Evolutionary conservation across 2,113 vertebrate species (phyloP).

Genomic region (Neotoma lepida): DNA sequence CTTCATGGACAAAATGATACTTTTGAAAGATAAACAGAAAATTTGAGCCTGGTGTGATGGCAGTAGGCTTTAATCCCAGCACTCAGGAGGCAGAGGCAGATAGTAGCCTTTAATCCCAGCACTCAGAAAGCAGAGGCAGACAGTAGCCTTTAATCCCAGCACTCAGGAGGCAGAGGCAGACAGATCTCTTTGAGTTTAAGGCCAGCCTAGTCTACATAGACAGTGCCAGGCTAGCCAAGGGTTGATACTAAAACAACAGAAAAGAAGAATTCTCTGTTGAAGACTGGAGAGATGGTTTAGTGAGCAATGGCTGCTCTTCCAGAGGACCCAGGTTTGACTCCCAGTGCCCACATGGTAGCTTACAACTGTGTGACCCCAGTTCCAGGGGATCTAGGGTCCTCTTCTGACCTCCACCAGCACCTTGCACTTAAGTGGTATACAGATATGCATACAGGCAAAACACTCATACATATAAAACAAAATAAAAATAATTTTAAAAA

Average conservation of each 20-base stretch:
- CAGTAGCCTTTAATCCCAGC: neutral
- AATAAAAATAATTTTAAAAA: neutral
- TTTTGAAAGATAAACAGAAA: conserved; percentile 61
- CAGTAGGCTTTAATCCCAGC: neutral
- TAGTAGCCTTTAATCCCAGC: neutral
- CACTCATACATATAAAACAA: neutral
- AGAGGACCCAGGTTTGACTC: neutral
- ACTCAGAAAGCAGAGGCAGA: neutral
- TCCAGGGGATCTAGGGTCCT: neutral
- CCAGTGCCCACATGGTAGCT: neutral
- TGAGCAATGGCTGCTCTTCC: neutral
- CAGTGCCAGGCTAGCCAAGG: neutral
- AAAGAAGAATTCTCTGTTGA: neutral
- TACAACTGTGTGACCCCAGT: neutral
- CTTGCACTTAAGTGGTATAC: neutral
- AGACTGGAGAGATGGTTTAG: neutral
- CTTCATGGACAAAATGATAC: conserved; percentile 39
- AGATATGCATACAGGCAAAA: neutral
- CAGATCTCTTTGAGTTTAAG: neutral
- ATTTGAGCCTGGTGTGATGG: neutral
- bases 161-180: neutral
- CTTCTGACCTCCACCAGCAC: neutral
- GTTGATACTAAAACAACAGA: neutral
- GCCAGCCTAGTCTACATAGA: neutral
- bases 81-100: neutral